Base-by-base conservation (phyloP, 2,888 invertebrate genomes). In the Siphonodentalium dalli region DNA sequence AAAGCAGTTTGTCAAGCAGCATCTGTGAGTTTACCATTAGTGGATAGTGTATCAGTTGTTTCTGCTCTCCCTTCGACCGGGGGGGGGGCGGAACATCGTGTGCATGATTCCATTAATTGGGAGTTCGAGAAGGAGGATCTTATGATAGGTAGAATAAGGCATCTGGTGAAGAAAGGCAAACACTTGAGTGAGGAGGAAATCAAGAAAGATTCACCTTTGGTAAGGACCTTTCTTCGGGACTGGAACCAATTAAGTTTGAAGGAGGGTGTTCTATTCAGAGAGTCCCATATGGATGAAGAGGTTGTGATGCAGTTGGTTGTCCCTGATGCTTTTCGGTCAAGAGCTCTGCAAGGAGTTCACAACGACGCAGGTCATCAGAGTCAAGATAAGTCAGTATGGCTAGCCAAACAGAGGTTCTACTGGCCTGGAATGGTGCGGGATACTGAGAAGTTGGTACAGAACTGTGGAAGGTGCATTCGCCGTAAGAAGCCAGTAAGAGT, bases 341-440 rank as follows among this genome's bases (percentile, higher is more conserved):
- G 9, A n/a, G 43, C 35, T 20, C 23, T 50, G 11, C 18, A 49
- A 24, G 39, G 37, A 18, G n/a, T 54, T 5, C 61, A 61, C 28
- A 31, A 54, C 27, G 40, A 51, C n/a, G 20, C 46, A 23, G 54
- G 55, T 1, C 55, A 59, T 43, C 52, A 35, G 27, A 55, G 55
- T 5, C 40, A 33, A 13, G 53, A 60, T 13, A 34, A 42, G 3
- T 47, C 47, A 7, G 11, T 52, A 5, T 41, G 31, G 33, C 23
- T 56, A 21, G 45, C 41, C 3, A 55, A n/a, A 20, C 41, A 45
- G 24, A 24, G 50, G 8, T 41, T 45, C 31, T 38, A 34, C 20
- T 54, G 45, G 44, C 44, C 43, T 20, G 41, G 33, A 28, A 24
- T 58, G 15, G 46, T 46, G 24, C 48, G 20, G n/a, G 45, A 48